phyloP scores from a whole-genome alignment of 1,140 invertebrate species.

The Mycetomoellerius zeteki region DNA sequence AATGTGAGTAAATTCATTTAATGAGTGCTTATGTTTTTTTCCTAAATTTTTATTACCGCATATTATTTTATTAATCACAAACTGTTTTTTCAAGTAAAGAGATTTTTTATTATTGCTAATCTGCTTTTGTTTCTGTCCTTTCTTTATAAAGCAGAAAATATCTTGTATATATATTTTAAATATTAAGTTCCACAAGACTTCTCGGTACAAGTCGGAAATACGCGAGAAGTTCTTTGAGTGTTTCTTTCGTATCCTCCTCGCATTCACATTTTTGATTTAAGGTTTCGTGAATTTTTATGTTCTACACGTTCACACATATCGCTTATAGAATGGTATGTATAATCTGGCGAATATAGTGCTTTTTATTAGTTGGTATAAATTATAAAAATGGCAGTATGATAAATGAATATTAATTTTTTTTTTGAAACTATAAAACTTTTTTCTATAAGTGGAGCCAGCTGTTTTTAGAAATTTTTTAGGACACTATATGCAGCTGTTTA shows the following conservation, averaged over 20 bases:
- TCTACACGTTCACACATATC: background rate
- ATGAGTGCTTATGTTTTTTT: background rate
- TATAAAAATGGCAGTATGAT: constrained; percentile 22
- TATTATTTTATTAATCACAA: background rate
- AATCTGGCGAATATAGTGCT: background rate
- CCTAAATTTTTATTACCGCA: background rate
- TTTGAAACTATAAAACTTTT: background rate
- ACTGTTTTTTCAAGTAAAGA: background rate
- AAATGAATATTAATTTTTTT: constrained; percentile 28
- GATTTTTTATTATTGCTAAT: constrained; percentile 7
- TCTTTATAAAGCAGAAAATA: background rate
- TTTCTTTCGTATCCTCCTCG: constrained; percentile 33
- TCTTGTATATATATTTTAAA: constrained; percentile 31
- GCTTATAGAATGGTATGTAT: background rate
- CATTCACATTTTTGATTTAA: constrained; percentile 41
- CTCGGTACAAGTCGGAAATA: background rate
- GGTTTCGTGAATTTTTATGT: constrained; percentile 28
- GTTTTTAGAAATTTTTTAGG: constrained; percentile 23
- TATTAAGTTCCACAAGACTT: constrained; percentile 47
- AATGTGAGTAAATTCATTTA: background rate
- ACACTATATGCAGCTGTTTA: constrained; percentile 29
- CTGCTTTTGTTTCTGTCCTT: background rate
- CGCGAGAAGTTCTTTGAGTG: constrained; percentile 21
- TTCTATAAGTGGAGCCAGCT: background rate
- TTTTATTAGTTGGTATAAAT: background rate